Conservation (phyloP, 2,797 vertebrate species). For the Octomys mimax region DNA sequence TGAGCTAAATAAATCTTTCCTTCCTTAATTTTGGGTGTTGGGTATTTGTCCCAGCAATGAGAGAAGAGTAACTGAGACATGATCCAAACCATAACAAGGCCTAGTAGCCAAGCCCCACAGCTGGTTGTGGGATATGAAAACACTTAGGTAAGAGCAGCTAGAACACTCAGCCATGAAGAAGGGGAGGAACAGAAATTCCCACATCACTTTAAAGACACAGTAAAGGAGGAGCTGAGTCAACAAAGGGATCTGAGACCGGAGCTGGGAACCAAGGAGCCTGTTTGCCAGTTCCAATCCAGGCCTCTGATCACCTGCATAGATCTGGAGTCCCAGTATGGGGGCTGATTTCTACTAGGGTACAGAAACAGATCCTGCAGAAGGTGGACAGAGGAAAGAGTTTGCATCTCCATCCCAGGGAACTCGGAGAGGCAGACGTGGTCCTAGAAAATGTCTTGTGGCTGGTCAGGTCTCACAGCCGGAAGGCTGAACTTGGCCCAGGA, state of each 20-base stretch:
- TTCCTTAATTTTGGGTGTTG: no score
- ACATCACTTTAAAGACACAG: background rate
- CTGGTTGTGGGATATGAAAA: background rate
- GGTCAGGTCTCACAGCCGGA: background rate
- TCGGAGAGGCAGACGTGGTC: background rate
- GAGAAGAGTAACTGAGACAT: no score
- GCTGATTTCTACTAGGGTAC: background rate
- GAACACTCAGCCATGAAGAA: background rate
- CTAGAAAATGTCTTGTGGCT: background rate
- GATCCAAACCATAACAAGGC: background rate
- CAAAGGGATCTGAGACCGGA: background rate
- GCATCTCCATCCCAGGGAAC: background rate
- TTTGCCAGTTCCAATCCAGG: background rate
- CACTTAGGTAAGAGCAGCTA: background rate
- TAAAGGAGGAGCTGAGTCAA: background rate
- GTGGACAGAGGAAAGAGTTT: background rate
- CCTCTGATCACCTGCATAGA: background rate
- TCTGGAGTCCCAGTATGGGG: background rate
- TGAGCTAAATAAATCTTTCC: no score
- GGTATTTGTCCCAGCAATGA: no score
- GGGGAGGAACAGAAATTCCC: background rate
- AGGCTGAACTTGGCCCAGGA: background rate
- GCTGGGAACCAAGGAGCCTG: background rate
- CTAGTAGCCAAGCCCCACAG: background rate
- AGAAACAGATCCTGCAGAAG: background rate